Base-by-base conservation (phyloP, 2,888 invertebrate genomes). In the Caenorhabditis drosophilae region DNA sequence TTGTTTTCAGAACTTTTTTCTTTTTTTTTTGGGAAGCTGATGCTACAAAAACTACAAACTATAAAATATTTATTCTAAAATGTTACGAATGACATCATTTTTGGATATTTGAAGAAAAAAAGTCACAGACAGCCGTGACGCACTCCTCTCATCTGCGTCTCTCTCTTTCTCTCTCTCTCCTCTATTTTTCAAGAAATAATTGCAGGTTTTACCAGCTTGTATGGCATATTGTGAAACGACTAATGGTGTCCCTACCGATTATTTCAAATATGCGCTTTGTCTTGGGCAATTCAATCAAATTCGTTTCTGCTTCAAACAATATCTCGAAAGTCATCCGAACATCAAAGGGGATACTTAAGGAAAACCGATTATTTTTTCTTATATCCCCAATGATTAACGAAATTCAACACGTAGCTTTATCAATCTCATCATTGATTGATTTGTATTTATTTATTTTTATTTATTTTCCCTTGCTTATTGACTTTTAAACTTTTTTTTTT, bases 171-270 rank as follows among this genome's bases (percentile, higher is more conserved):
- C n/a, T n/a, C n/a, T n/a, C n/a, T n/a, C n/a, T n/a, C n/a, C n/a
- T n/a, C n/a, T 20, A 31, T 20, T n/a, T 36, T 1, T 18, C n/a
- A 49, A 18, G 9, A 36, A n/a, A 38, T 27, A 11, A 20, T 48
- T 67, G 41, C 51, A 72, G 72, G 80, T 80, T 9, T 53, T 63
- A 18, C 70, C 72, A 9, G 70, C 70, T n/a, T 81, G 81, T 48
- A 73, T 82, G 67, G 72, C 77, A 35, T 82, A 82, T 55, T 82
- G 82, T 48, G 76, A 81, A 58, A 82, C 82, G n/a, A 80, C 78
- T 4, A 73, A 82, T 36, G 82, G 82, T 51, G 79, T 79, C 0
- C 82, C 82, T 11, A 74, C 77, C 25, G 80, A 82, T 63, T 76
- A 77, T 56, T 53, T 80, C 55, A 76, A 79, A 48, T 82, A 82